A percentile compares a stretch with the other conserved stretches of the same genome.
These are phyloP conservation scores for Bubalus kerabau DNA, from an alignment of 2,113 vertebrate genomes.

Conservation along the genomic window DNA sequence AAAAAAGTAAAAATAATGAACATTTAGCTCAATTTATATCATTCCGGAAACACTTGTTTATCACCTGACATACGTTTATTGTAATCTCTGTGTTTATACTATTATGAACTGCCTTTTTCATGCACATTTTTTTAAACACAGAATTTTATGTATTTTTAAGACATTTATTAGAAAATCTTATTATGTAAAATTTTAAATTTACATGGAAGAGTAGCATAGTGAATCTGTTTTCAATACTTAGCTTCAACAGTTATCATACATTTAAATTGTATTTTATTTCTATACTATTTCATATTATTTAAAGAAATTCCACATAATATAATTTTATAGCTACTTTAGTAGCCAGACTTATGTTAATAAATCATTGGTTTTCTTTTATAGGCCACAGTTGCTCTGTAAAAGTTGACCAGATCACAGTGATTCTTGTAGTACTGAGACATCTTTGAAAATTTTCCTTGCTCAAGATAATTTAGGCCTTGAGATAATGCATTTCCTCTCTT, in stretches of 20 bases:
- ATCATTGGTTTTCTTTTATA: neutral
- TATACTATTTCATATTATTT: neutral
- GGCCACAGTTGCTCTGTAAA: neutral
- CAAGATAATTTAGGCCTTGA: neutral
- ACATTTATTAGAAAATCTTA: conserved; percentile 12
- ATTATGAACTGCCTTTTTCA: conserved; percentile 18
- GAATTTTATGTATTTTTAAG: neutral
- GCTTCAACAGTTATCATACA: neutral
- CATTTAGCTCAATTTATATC: neutral
- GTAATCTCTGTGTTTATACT: neutral
- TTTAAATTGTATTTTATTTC: conserved; percentile 4
- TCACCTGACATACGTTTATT: neutral
- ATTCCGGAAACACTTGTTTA: neutral
- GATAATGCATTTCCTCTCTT: neutral
- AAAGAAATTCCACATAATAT: neutral
- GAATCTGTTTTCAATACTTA: neutral
- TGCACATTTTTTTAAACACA: neutral
- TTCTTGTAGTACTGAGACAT: neutral
- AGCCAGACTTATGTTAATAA: neutral
- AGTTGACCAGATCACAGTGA: neutral
- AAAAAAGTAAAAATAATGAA: neutral
- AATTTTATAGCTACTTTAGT: neutral
- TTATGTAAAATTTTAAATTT: neutral
- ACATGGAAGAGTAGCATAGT: neutral
- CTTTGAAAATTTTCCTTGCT: neutral